phyloP scores from a whole-genome alignment of 2,888 invertebrate species.

The Ptycholaimellus sp. region DNA sequence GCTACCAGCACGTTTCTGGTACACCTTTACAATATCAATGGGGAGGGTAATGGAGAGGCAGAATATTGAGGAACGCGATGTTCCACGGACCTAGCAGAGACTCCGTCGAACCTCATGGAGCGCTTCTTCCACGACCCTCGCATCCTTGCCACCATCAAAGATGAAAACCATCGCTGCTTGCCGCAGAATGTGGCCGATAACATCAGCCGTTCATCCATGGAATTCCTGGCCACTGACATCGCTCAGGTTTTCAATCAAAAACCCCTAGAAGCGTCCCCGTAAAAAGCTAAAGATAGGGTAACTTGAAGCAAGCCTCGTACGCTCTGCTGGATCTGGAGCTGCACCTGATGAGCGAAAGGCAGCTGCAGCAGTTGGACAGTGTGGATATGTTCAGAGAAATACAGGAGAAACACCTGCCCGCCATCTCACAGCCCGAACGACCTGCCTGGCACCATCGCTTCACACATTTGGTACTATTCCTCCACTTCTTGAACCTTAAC shows the following conservation, averaged over 20 bases:
- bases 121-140: conserved; percentile 72
- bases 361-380: conserved; percentile 1
- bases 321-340: conserved; percentile 22
- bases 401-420: conserved; percentile 4
- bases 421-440: not conserved
- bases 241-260: not conserved
- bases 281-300: not conserved
- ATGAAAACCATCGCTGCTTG: too few species aligned
- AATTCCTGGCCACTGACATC: not conserved
- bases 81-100: conserved; percentile 85
- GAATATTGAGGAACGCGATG: conserved; percentile 54
- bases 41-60: not conserved
- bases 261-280: conserved; percentile 8
- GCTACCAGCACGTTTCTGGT: conserved; percentile 74
- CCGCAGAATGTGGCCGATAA: too few species aligned
- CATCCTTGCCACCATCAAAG: too few species aligned
- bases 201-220: not conserved
- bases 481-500: too few species aligned
- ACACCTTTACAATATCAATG: too few species aligned
- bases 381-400: too few species aligned
- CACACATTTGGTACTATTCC: not conserved
- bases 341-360: conserved; percentile 12
- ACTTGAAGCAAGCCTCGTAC: conserved; percentile 31
- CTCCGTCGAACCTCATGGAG: conserved; percentile 95
- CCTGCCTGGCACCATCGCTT: not conserved